Percentiles rank a stretch among this genome's conserved stretches.
Conservation (phyloP, 2,113 vertebrate species). For the Saccopteryx leptura region DNA sequence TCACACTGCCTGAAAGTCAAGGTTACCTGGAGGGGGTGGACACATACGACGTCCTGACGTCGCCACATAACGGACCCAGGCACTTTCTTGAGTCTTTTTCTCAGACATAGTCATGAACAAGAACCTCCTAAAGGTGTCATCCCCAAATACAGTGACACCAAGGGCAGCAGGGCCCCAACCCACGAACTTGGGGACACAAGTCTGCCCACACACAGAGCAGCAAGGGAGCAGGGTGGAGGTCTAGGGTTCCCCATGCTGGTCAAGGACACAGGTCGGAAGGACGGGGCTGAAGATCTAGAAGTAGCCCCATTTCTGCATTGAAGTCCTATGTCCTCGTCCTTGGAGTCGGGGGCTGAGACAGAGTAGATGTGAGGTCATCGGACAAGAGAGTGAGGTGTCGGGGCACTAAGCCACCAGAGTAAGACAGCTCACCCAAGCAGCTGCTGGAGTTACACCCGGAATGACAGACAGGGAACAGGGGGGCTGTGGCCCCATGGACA, state of each 20-base stretch:
- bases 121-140: no score
- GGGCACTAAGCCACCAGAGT: rapidly evolving
- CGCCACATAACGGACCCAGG: rapidly evolving
- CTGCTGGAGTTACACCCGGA: rapidly evolving
- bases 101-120: rapidly evolving
- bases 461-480: rapidly evolving
- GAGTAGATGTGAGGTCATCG: rapidly evolving
- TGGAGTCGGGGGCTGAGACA: background rate
- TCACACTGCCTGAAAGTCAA: rapidly evolving
- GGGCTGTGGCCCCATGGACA: rapidly evolving
- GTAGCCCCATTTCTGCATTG: rapidly evolving
- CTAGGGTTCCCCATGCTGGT: rapidly evolving
- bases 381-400: background rate
- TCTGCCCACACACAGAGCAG: rapidly evolving
- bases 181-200: rapidly evolving
- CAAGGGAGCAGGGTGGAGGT: rapidly evolving
- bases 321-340: rapidly evolving
- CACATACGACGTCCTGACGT: rapidly evolving
- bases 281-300: background rate
- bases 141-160: rapidly evolving
- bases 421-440: rapidly evolving
- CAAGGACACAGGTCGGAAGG: rapidly evolving
- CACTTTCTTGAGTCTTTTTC: rapidly evolving
- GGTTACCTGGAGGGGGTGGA: rapidly evolving
- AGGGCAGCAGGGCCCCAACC: rapidly evolving